Evolutionary conservation across 2,797 vertebrate genomes (phyloP), one percentile per base, ranked within the genome.

Genomic region (Protonibea diacanthus): DNA sequence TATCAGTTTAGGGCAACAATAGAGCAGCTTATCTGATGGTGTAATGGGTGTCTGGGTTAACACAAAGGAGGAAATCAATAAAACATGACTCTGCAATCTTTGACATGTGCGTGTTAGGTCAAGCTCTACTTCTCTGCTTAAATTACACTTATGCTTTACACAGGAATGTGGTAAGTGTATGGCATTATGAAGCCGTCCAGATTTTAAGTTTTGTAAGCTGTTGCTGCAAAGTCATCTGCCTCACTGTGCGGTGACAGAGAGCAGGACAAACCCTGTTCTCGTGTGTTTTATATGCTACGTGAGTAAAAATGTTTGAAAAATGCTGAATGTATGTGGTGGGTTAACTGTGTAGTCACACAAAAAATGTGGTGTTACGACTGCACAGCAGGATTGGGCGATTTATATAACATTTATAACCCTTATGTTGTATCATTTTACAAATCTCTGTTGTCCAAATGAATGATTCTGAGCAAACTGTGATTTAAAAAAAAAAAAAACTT

Each of bases 61-160:
- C 42, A 73, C 18, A 29, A 38, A 49, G 29, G 6, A 76, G 20
- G 23, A 71, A 66, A 47, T 57, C 15, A 56, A n/a, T 55, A 3
- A 17, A 78, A 14, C 48, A 58, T 65, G 76, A 85, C 27, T 10
- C 6, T 0, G 51, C 66, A 72, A 18, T 29, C 1, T 71, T 11
- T 40, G 13, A 5, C 5, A 4, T 13, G 21, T 33, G 1, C 51
- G 38, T 15, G 21, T n/a, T 67, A 33, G 40, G 15, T 21, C 33
- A 48, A 59, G 23, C 12, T 20, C 21, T 29, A 14, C 6, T 38
- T 81, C 25, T 25, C 23, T 65, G 21, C 9, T 23, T 65, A 74
- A 70, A 71, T 44, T 53, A 44, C 44, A 59, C 1, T 8, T 55
- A 44, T 2, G 10, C 8, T 7, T 73, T 57, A 33, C 18, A 55